Evolutionary conservation across 2,888 invertebrate species (phyloP), one percentile per base, ranked within the genome.

Genomic region (Patella caerulea): DNA sequence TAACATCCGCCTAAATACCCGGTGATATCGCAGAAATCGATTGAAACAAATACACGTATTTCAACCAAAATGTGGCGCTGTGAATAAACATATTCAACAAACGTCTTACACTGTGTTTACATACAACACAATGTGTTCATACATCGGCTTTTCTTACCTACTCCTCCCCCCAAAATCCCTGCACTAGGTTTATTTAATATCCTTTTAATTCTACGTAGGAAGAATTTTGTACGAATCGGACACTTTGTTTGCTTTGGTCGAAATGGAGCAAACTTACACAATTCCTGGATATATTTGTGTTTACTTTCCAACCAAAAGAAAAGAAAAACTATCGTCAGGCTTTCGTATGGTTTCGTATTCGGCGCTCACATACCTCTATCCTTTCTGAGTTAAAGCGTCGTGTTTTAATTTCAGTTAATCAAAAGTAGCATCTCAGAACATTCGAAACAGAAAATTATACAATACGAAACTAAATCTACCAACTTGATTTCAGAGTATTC

Each of bases 241-340:
- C 65, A 65, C 19, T 65, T 24, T 65, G 24, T 65, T 65, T n/a
- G 24, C 65, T 24, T 65, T 65, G 65, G 65, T 14, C 65, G 65
- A 65, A 45, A 65, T 65, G 65, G 65, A 65, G 65, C 65, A 65
- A 65, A 24, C 65, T 65, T 65, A 65, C 24, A 19, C 65, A 19
- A 24, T 19, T 11, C 65, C 65, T 19, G 11, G 65, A 65, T 24
- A 24, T 24, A 9, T 3, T 14, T 65, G 2, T 65, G 24, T 65
- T 65, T 65, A 24, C 65, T 65, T 24, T 65, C 14, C 65, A 65
- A 9, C 45, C 45, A 9, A 45, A 45, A 7, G 9, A 45, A 45
- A 45, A 9, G 9, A n/a, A n/a, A n/a, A n/a, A n/a, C 45, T 45
- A 45, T 45, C 45, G 45, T 9, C 45, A 45, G 9, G 45, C 45